Conservation (phyloP, 2,888 invertebrate species). For the Phragmatobia fuliginosa region DNA sequence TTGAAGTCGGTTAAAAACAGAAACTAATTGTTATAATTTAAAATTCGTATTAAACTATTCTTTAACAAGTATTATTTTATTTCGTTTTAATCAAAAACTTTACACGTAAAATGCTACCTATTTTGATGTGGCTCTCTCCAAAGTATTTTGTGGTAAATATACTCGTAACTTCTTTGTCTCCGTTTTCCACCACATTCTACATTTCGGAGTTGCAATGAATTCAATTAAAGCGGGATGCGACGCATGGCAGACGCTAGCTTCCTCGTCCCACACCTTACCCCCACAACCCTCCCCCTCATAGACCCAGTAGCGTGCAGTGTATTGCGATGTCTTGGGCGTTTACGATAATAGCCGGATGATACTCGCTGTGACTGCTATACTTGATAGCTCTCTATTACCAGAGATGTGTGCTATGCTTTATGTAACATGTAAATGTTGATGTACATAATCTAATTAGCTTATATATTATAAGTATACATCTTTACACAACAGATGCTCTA, state of each 20-base stretch:
- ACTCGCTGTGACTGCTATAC: conserved; percentile 18
- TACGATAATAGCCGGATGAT: conserved; percentile 29
- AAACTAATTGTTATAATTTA: too few relatives aligned
- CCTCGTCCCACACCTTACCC: not conserved
- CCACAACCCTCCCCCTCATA: not conserved
- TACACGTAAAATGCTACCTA: too few relatives aligned
- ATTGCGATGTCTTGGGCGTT: conserved; percentile 28
- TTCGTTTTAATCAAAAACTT: too few relatives aligned
- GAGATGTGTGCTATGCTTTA: conserved; percentile 12
- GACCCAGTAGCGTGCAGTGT: conserved; percentile 22
- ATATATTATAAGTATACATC: too few relatives aligned
- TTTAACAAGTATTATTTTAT: too few relatives aligned
- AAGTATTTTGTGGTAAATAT: not conserved
- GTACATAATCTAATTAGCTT: not conserved
- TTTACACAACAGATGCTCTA: too few relatives aligned
- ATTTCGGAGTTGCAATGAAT: conserved; percentile 56
- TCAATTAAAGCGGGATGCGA: conserved; percentile 57
- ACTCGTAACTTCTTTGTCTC: not conserved
- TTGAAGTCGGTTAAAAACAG: too few relatives aligned
- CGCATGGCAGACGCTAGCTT: conserved; percentile 24
- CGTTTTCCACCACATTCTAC: conserved; percentile 3
- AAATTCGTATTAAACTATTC: too few relatives aligned
- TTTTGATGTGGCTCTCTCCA: not conserved
- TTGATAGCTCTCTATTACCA: conserved; percentile 34
- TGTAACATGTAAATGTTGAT: not conserved